Base-by-base conservation (phyloP, 2,888 invertebrate genomes). In the Stenolophus ochropezus region DNA sequence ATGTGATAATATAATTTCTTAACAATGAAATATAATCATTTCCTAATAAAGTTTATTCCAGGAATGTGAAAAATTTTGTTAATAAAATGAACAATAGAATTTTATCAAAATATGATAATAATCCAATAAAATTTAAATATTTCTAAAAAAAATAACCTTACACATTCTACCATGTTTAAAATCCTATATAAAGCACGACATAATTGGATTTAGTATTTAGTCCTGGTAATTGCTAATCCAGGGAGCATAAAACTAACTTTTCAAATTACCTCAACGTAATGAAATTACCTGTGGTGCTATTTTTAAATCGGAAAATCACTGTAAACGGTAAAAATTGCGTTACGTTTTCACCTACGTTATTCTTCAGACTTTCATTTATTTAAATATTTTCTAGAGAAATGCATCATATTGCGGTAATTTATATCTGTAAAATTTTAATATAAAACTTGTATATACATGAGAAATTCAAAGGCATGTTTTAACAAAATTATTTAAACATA, bases 261-360 rank as follows among this genome's bases (percentile, higher is more conserved):
- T 33, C 11, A 33, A 69, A 33, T 69, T 33, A 69, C 33, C 65
- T 69, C 18, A 16, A 69, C 27, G 33, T 69, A 69, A 69, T 69
- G 33, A 69, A 69, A 69, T 69, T 69, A 69, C 33, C 18, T n/a
- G 16, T 16, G 8, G 8, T 18, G 65, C 65, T 69, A 69, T 69
- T 69, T 69, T 69, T 69, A 69, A 69, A 69, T 69, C 65, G 65
- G 65, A 27, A 69, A 69, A 69, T 69, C 65, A 14, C 16, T 33
- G 33, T 5, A 33, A 69, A 33, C 33, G 33, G 6, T 42, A 33
- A 69, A 58, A 33, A 33, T 33, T 27, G 33, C 5, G 25, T 61
- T 27, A 33, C 18, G 65, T 69, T 69, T 69, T 33, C 18, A 23
- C 61, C 14, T 25, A 14, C 14, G 23, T 21, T 61, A 20, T 61